Evolutionary conservation across 64 coral and sea anemone genomes (phyloP).

Genomic region (Dendrophyllia cribrosa): DNA sequence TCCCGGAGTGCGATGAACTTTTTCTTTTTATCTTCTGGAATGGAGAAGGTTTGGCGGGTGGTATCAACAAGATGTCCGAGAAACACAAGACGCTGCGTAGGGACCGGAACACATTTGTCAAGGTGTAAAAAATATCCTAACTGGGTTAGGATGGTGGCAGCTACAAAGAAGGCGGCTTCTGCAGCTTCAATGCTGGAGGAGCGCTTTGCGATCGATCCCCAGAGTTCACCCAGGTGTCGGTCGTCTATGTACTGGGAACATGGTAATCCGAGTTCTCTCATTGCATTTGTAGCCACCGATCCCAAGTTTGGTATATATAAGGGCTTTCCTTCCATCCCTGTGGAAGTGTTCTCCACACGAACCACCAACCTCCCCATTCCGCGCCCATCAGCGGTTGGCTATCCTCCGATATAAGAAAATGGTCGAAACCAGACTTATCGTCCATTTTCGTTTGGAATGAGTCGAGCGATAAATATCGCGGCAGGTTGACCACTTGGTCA

Average conservation of each 20-base stretch:
- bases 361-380: conserved; percentile 22
- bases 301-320: conserved; percentile 52
- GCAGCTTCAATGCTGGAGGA: conserved; percentile 8
- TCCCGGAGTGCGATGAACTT: background rate
- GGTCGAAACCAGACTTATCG: conserved; percentile 48
- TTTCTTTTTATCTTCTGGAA: conserved; percentile 13
- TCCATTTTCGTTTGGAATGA: too few relatives aligned
- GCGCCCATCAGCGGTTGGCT: background rate
- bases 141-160: conserved; percentile 8
- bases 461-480: too few relatives aligned
- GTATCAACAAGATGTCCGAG: conserved; percentile 5
- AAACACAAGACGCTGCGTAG: background rate
- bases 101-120: conserved; percentile 19
- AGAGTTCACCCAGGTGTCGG: conserved; percentile 35
- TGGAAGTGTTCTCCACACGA: conserved; percentile 13
- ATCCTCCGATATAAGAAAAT: conserved; percentile 14
- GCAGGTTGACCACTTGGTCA: conserved; percentile 17
- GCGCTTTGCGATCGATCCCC: background rate
- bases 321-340: conserved; percentile 45
- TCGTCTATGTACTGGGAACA: conserved; percentile 58
- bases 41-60: conserved; percentile 22
- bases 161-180: background rate
- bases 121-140: conserved; percentile 44
- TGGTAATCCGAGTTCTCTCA: conserved; percentile 9
- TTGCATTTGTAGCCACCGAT: background rate